A percentile compares a stretch with the other conserved stretches of the same genome.
These are phyloP conservation scores for Bos javanicus DNA, from an alignment of 2,113 vertebrate genomes.

Conservation along the genomic window DNA sequence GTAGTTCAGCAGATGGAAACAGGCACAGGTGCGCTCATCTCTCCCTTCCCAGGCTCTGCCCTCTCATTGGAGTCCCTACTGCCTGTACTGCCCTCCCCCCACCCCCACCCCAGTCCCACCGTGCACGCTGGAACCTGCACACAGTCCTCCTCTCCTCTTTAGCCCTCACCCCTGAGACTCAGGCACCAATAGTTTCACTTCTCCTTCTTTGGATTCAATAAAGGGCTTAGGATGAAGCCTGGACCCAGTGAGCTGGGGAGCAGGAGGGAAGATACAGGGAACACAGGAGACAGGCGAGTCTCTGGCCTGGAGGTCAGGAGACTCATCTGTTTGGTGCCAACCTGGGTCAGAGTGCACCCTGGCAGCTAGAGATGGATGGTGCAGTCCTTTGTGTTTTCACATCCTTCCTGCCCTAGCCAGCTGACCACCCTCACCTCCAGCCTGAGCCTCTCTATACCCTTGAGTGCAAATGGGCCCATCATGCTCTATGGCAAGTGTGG, in stretches of 20 bases:
- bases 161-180: background rate
- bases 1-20: background rate
- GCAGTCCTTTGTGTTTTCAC: too few species aligned
- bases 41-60: background rate
- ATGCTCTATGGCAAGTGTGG: background rate
- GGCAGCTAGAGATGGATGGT: background rate
- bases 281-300: background rate
- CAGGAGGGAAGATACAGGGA: background rate
- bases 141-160: background rate
- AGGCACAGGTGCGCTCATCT: background rate
- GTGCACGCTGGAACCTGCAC: background rate
- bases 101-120: fast-evolving
- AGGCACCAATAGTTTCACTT: background rate
- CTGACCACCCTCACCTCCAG: background rate
- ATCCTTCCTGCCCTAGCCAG: background rate
- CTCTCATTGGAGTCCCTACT: background rate
- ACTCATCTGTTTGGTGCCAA: background rate
- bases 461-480: background rate
- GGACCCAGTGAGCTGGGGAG: background rate
- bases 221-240: background rate
- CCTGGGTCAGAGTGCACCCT: background rate
- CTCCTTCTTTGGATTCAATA: background rate
- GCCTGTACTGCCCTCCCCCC: background rate
- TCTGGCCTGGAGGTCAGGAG: background rate
- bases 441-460: background rate